A percentile compares a stretch with the other conserved stretches of the same genome.
Evolutionary conservation across 1,140 invertebrate genomes (phyloP).

Genomic region (Heterodera carotae): DNA sequence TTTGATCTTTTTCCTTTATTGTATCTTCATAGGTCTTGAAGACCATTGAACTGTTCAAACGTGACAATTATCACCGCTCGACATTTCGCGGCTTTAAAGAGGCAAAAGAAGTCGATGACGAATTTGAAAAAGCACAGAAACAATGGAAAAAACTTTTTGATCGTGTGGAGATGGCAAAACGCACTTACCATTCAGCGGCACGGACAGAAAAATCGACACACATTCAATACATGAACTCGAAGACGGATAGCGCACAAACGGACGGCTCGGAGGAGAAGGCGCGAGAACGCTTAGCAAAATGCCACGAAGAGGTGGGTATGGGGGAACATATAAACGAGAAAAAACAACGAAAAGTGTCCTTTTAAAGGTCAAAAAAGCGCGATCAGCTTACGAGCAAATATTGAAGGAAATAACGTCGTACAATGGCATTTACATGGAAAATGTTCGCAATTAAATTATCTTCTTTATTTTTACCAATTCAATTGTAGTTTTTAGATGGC

Average conservation of each 20-base stretch:
- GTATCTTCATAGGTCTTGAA: constrained; percentile 57
- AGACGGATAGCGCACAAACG: constrained; percentile 40
- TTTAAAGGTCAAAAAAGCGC: constrained; percentile 47
- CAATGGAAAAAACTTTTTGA: constrained; percentile 63
- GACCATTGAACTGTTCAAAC: constrained; percentile 56
- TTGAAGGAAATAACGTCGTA: constrained; percentile 55
- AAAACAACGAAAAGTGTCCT: constrained; percentile 20
- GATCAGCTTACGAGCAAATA: constrained; percentile 49
- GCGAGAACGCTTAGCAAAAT: constrained; percentile 54
- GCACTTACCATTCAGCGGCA: constrained; percentile 56
- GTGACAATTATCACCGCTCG: constrained; percentile 62
- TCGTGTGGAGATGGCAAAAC: constrained; percentile 52
- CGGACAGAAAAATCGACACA: constrained; percentile 61
- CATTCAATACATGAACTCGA: constrained; percentile 51
- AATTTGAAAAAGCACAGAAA: constrained; percentile 64
- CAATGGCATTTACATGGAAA: constrained; percentile 55
- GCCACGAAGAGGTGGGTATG: constrained; percentile 53
- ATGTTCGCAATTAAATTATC: neutral
- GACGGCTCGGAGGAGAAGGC: constrained; percentile 51
- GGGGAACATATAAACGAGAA: neutral
- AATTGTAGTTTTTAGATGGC: constrained; percentile 45
- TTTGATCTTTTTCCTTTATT: too few species aligned
- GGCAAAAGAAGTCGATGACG: constrained; percentile 61
- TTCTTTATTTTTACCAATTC: neutral
- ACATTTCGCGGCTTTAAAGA: constrained; percentile 61